Evolutionary conservation across 2,113 vertebrate species (phyloP).

Genomic region (Pristiophorus japonicus): DNA sequence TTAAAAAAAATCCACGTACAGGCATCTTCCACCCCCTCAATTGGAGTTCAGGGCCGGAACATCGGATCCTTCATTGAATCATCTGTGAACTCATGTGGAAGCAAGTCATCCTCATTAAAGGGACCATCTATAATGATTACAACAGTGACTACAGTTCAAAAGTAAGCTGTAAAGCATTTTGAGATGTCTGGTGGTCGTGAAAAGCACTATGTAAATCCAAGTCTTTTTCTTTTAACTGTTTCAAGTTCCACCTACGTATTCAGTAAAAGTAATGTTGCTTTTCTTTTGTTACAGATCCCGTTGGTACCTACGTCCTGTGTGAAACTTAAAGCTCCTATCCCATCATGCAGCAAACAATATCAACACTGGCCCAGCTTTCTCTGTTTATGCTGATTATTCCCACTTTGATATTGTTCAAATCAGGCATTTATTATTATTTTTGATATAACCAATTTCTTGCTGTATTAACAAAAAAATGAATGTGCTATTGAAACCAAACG

Average conservation of each 20-base stretch:
- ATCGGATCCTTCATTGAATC: no score
- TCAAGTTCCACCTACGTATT: neutral
- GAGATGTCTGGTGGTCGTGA: no score
- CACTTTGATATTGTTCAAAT: neutral
- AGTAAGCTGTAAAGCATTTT: no score
- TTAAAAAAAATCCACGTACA: no score
- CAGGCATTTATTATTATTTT: neutral
- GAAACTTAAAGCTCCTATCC: neutral
- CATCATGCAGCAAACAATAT: neutral
- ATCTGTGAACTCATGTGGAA: no score
- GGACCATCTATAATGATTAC: no score
- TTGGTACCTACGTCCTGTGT: neutral
- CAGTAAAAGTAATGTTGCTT: neutral
- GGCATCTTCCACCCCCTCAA: no score
- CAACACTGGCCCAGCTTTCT: neutral
- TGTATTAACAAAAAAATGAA: neutral
- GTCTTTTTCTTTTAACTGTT: neutral
- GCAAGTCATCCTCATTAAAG: no score
- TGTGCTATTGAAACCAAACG: neutral
- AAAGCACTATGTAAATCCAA: no score
- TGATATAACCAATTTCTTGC: neutral
- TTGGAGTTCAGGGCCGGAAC: no score
- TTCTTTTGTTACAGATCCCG: neutral
- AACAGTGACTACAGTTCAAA: no score
- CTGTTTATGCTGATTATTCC: neutral